Conservation (phyloP, 2,113 vertebrate species). For the Sarotherodon lohbergeri region DNA sequence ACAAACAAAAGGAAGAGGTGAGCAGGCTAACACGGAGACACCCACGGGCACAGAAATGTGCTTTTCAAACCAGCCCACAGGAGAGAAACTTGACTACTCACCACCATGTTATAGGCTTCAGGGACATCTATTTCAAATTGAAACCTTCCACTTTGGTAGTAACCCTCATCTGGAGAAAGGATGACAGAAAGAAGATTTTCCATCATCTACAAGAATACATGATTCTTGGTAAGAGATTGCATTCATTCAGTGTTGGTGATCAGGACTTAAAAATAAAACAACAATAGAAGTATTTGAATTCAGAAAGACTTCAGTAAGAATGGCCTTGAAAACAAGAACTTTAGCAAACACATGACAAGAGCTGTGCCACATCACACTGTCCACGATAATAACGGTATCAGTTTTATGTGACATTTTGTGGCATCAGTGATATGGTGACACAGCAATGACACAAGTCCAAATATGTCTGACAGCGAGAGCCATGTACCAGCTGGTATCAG, state of each 20-base stretch:
- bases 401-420: neutral
- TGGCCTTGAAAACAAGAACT: neutral
- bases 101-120: constrained; percentile 99
- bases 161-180: constrained; percentile 86
- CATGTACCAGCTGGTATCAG: neutral
- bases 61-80: neutral
- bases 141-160: constrained; percentile 97
- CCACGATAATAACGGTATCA: neutral
- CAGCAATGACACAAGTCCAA: neutral
- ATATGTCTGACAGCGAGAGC: neutral
- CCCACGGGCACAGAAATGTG: neutral
- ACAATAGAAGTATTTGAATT: neutral
- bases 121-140: constrained; percentile 97
- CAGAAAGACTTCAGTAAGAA: neutral
- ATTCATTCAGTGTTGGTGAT: neutral
- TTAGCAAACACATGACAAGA: neutral
- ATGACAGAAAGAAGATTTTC: neutral
- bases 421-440: neutral
- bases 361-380: neutral
- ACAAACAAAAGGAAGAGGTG: neutral
- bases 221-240: neutral
- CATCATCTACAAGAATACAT: neutral
- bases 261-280: neutral
- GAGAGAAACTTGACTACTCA: constrained; percentile 69
- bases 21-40: neutral